Base-by-base conservation (phyloP, 1,140 invertebrate species). In the Catajapyx aquilonaris region DNA sequence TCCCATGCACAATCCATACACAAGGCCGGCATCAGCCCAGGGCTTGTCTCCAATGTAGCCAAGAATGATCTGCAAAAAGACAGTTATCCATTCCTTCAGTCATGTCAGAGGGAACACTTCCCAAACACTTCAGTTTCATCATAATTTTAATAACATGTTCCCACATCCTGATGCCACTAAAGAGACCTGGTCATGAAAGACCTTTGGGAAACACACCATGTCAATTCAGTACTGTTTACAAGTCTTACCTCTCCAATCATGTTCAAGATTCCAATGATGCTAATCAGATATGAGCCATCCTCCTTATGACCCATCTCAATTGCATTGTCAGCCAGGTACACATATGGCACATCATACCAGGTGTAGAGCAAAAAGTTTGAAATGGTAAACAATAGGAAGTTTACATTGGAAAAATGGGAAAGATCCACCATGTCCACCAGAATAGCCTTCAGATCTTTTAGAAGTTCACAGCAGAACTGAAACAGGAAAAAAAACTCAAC, bases 301-400 rank as follows among this genome's bases (percentile, higher is more conserved):
- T 81, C 70, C 37, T 66, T 65, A 52, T 72, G 73, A n/a, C 74
- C 75, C 55, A 71, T 64, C 44, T 67, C 67, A 39, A 67, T 69
- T 7, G 76, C 76, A 49, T 76, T 66, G 52, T 84, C 79, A 11
- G 74, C 69, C 34, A 86, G 65, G 57, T 84, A 87, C 38, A 87
- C 75, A 51, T 87, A 86, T 18, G 80, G 79, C 21, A 85, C 78
- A 54, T 86, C 80, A 55, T 85, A 84, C 76, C 80, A 87, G 32
- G 75, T 75, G 59, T 86, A 84, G 31, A 87, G 60, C 2, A 86
- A 61, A 51, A 85, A 83, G 56, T 86, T 87, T 30, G 79, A 84
- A 10, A 86, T 53, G 9, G 78, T 70, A 56, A 85, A 84, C 20
- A 84, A 55, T n/a, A 79, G 54, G 55, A 80, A 85, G 31, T 66